phyloP scores from a whole-genome alignment of 2,888 invertebrate genomes.

The Drosophila koepferae region DNA sequence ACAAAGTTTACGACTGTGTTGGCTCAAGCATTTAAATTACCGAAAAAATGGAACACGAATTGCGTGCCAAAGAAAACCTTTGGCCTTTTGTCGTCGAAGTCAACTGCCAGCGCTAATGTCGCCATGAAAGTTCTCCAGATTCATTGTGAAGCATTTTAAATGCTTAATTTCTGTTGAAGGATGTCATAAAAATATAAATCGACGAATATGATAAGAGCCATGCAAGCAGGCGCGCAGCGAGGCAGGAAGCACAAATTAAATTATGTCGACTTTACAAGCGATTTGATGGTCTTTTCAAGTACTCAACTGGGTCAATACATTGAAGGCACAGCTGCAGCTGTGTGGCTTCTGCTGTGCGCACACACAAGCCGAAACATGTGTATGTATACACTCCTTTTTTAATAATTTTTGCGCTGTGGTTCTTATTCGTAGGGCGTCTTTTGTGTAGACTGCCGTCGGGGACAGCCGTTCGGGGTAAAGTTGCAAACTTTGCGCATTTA shows the following conservation, averaged over 20 bases:
- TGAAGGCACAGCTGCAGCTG: conserved; percentile 1
- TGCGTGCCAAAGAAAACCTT: conserved; percentile 53
- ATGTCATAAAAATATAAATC: conserved; percentile 36
- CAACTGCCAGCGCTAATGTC: conserved; percentile 17
- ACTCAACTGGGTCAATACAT: conserved; percentile 12
- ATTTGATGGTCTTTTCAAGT: conserved; percentile 42
- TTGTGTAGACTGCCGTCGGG: conserved; percentile 15
- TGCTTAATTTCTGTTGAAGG: conserved; percentile 44
- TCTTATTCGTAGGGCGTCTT: conserved; percentile 25
- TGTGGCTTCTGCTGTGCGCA: conserved; percentile 29
- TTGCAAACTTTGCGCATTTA: conserved; percentile 40
- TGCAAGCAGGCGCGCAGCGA: not conserved
- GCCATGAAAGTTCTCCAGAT: conserved; percentile 18
- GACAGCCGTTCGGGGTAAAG: conserved; percentile 34
- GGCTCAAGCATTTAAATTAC: conserved; percentile 53
- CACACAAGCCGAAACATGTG: not conserved
- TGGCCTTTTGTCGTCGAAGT: conserved; percentile 17
- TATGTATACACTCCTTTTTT: conserved; percentile 6
- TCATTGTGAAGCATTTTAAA: conserved; percentile 47
- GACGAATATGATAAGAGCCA: conserved; percentile 13
- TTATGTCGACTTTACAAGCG: conserved; percentile 60
- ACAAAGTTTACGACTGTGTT: conserved; percentile 63
- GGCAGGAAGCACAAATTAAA: conserved; percentile 61
- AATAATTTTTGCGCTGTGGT: conserved; percentile 25
- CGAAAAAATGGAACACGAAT: conserved; percentile 43